A percentile compares a stretch with the other conserved stretches of the same genome.
Conservation (phyloP, 2,888 invertebrate genomes). For the Dorcus hopei region DNA sequence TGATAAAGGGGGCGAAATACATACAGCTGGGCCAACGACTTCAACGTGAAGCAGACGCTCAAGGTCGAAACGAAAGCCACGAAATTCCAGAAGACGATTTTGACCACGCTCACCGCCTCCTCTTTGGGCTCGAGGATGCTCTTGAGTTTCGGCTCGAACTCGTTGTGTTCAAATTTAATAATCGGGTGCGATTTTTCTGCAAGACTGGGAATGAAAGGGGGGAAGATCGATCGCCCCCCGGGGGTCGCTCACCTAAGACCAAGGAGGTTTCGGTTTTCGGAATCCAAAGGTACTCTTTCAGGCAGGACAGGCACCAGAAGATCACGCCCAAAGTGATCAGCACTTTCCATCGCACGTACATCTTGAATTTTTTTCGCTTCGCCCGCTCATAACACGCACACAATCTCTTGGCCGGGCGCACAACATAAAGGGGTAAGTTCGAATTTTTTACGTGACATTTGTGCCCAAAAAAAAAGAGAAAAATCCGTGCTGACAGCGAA, state of each 20-base stretch:
- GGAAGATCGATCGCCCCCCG: no score
- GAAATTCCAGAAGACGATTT: constrained; percentile 12
- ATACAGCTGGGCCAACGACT: constrained; percentile 11
- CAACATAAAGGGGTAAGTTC: not conserved
- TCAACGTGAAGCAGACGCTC: constrained; percentile 10
- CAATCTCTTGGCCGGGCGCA: not conserved
- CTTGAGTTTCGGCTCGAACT: not conserved
- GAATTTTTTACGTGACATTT: not conserved
- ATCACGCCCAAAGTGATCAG: constrained; percentile 35
- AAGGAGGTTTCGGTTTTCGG: not conserved
- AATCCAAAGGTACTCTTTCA: constrained; percentile 27
- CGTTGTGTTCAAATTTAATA: no score
- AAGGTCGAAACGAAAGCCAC: constrained; percentile 14
- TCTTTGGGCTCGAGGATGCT: not conserved
- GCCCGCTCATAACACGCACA: not conserved
- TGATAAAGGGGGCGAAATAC: not conserved
- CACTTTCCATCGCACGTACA: constrained; percentile 37
- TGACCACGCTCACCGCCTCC: not conserved
- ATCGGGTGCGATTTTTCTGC: no score
- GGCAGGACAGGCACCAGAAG: constrained; percentile 37
- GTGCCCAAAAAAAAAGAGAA: not conserved
- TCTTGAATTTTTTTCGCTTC: constrained; percentile 19
- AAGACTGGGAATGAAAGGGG: no score
- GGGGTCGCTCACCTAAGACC: not conserved
- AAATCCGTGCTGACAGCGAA: no score